These are phyloP conservation scores for Parazoanthus swiftii DNA, from an alignment of 92 coral and sea anemone species.

Conservation along the genomic window DNA sequence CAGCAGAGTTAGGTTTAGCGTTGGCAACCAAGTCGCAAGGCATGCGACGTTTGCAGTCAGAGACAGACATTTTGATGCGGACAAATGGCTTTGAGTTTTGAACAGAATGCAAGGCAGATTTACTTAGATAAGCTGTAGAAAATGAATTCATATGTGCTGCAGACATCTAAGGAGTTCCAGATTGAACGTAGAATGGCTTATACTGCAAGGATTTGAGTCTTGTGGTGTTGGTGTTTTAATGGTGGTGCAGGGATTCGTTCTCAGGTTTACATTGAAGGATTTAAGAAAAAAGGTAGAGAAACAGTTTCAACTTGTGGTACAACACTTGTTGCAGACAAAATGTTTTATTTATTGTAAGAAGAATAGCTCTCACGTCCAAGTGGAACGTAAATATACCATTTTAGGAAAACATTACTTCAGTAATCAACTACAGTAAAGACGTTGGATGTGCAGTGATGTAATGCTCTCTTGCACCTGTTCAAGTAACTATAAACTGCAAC, in stretches of 20 bases:
- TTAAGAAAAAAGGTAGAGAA: too few species aligned
- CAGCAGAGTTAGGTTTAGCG: neutral
- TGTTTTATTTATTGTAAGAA: too few species aligned
- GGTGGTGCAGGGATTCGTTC: too few species aligned
- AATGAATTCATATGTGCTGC: neutral
- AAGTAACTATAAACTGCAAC: neutral
- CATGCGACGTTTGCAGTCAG: conserved; percentile 34
- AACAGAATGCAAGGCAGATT: neutral
- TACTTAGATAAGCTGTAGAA: neutral
- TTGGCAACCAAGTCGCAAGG: conserved; percentile 6
- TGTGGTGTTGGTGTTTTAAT: too few species aligned
- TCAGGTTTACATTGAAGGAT: too few species aligned
- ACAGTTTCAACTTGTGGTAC: too few species aligned
- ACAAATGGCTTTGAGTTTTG: neutral
- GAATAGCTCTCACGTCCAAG: too few species aligned
- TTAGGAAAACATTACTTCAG: too few species aligned
- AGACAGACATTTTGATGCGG: neutral
- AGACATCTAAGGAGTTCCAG: neutral
- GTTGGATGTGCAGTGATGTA: too few species aligned
- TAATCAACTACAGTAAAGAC: too few species aligned
- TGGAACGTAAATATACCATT: too few species aligned
- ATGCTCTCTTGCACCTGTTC: neutral
- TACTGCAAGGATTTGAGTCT: neutral
- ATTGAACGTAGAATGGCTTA: neutral
- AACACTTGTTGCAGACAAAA: too few species aligned